Evolutionary conservation across 1,140 invertebrate species (phyloP).

Genomic region (Papilio dardanus): DNA sequence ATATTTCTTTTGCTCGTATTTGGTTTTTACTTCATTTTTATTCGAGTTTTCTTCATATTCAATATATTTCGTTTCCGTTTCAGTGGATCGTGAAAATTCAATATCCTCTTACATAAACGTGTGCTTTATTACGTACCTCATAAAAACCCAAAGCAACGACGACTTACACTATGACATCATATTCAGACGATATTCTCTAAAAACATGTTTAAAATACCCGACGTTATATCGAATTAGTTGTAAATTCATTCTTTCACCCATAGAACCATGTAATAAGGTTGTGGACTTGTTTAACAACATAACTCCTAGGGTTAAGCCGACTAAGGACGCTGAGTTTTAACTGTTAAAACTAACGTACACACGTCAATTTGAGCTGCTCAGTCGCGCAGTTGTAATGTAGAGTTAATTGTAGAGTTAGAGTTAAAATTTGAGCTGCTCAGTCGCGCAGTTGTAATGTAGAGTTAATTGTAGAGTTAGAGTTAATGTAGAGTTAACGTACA

Average conservation of each 20-base stretch:
- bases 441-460: too few species aligned
- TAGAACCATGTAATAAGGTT: background rate
- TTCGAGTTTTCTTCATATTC: constrained; percentile 35
- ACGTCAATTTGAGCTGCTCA: too few species aligned
- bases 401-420: too few species aligned
- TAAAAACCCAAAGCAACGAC: constrained; percentile 22
- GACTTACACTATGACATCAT: background rate
- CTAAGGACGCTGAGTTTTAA: too few species aligned
- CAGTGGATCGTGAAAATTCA: constrained; percentile 39
- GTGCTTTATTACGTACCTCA: constrained; percentile 32
- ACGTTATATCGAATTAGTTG: background rate
- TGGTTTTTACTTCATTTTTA: constrained; percentile 38
- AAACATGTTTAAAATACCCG: background rate
- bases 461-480: too few species aligned
- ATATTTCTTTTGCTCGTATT: constrained; percentile 34
- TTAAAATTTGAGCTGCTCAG: too few species aligned
- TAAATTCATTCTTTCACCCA: background rate
- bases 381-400: too few species aligned
- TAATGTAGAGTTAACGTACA: too few species aligned
- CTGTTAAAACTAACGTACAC: too few species aligned
- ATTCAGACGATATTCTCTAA: background rate
- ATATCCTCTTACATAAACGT: constrained; percentile 36
- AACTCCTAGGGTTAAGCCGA: too few species aligned
- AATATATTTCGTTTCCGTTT: constrained; percentile 38
- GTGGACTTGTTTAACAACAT: too few species aligned